Base-by-base conservation (phyloP, 2,888 invertebrate species). In the Platerodrilus igneus region DNA sequence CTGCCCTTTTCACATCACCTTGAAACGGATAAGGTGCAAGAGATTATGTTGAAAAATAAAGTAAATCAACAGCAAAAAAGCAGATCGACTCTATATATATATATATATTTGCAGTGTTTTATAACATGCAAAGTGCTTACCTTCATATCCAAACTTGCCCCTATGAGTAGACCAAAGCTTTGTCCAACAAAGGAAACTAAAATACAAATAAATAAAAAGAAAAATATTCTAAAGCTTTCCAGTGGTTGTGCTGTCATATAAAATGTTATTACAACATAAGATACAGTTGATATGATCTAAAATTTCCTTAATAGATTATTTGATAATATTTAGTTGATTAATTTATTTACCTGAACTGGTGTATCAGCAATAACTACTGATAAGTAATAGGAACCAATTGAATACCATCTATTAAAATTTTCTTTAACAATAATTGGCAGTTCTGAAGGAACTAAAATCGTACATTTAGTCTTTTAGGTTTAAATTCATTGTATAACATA, bases 161-260 rank as follows among this genome's bases (percentile, higher is more conserved):
- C 94, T 47, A 92, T 81, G 1, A 92, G 72, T 4, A 93, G 70
- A 0, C 94, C 95, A 35, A 91, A 76, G 51, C 85, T 85, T 63
- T 95, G 87, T 5, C 91, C 83, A 3, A 92, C 87, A 28, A 92
- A 75, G 0, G 89, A 85, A 1, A 90, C 81, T 48, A 88, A 71
- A 4, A 87, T 72, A 22, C 85, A 78, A 53, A 89, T 82, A 27
- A 78, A 69, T 29, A 82, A 73, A 67, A 84, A 92, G 47, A 82
- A 71, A 4, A 74, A 60, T 59, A 94, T 81, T 38, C 95, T 75
- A 49, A 72, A 68, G 0, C 74, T 53, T 53, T 93, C 91, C n/a
- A 73, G 60, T 0, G 93, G 89, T 62, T 95, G 94, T 11, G 81
- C 81, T 0, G 93, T 93, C 76, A 95, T 74, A 67, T 79, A 80